Base-by-base conservation (phyloP, 2,888 invertebrate genomes). In the Brachypterus glaber region DNA sequence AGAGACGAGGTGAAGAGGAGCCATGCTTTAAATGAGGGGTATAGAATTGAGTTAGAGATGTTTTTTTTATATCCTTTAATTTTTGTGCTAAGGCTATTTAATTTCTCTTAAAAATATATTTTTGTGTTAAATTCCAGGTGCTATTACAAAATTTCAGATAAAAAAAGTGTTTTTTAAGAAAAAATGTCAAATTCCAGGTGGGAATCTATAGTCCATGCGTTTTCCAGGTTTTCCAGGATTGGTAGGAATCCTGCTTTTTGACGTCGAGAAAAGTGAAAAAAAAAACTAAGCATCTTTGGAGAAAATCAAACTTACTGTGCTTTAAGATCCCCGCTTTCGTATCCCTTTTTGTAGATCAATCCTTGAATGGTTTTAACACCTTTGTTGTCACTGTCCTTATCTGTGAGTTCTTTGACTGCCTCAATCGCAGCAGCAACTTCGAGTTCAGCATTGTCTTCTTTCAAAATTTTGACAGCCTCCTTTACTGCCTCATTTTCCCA, bases 221-320 rank as follows among this genome's bases (percentile, higher is more conserved):
- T n/a, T n/a, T n/a, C n/a, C n/a, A n/a, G n/a, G n/a, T n/a, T n/a
- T n/a, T n/a, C n/a, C n/a, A n/a, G n/a, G n/a, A n/a, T n/a, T n/a
- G n/a, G n/a, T n/a, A n/a, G n/a, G n/a, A n/a, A n/a, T n/a, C n/a
- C n/a, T n/a, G n/a, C n/a, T n/a, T n/a, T n/a, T n/a, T n/a, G n/a
- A n/a, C n/a, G n/a, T n/a, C n/a, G n/a, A n/a, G n/a, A n/a, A n/a
- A n/a, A n/a, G n/a, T n/a, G n/a, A n/a, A n/a, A n/a, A n/a, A n/a
- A n/a, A n/a, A n/a, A n/a, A n/a, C n/a, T n/a, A n/a, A n/a, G n/a
- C n/a, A n/a, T n/a, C n/a, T n/a, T n/a, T n/a, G n/a, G n/a, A n/a
- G n/a, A n/a, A n/a, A n/a, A n/a, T n/a, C n/a, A 27, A 5, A 85
- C 91, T 81, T 69, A 95, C 93, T 93, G 91, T 61, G 87, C 89